Percentiles rank a stretch among this genome's conserved stretches.
Evolutionary conservation across 2,113 vertebrate species (phyloP).

Genomic region (Speoplatyrhinus poulsoni): DNA sequence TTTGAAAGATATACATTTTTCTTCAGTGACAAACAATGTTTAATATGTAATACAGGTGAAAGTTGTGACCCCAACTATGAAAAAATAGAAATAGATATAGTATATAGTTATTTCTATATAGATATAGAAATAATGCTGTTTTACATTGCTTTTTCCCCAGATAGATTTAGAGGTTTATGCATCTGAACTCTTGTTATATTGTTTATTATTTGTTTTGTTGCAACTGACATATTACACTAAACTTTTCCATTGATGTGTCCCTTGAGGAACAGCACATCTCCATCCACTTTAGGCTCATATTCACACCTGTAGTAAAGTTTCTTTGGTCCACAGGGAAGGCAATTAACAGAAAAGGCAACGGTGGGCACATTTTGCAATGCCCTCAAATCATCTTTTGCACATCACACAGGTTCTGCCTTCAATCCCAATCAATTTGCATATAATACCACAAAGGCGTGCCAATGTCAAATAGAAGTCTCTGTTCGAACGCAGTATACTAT

Average conservation of each 20-base stretch:
- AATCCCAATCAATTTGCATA: constrained; percentile 66
- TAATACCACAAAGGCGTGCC: constrained; percentile 66
- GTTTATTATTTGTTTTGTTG: constrained; percentile 17
- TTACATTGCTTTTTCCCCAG: too few relatives aligned
- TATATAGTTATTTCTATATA: too few relatives aligned
- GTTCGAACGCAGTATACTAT: constrained; percentile 33
- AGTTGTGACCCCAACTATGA: too few relatives aligned
- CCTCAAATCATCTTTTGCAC: constrained; percentile 71
- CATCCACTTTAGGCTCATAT: constrained; percentile 33
- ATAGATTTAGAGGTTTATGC: too few relatives aligned
- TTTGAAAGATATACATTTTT: too few relatives aligned
- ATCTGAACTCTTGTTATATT: background rate
- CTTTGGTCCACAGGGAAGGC: constrained; percentile 59
- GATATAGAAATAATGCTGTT: too few relatives aligned
- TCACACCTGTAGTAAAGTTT: constrained; percentile 58
- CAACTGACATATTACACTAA: constrained; percentile 24
- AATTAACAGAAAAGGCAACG: constrained; percentile 68
- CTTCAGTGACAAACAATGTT: too few relatives aligned
- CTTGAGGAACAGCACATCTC: constrained; percentile 30
- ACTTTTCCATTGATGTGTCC: constrained; percentile 22
- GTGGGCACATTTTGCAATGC: constrained; percentile 56
- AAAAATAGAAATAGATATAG: too few relatives aligned
- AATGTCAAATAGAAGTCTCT: constrained; percentile 69
- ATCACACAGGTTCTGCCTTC: constrained; percentile 66
- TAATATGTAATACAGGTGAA: too few relatives aligned